Evolutionary conservation across 2,797 vertebrate genomes (phyloP), one percentile per base, ranked within the genome.

Genomic region (Sylvia borin): DNA sequence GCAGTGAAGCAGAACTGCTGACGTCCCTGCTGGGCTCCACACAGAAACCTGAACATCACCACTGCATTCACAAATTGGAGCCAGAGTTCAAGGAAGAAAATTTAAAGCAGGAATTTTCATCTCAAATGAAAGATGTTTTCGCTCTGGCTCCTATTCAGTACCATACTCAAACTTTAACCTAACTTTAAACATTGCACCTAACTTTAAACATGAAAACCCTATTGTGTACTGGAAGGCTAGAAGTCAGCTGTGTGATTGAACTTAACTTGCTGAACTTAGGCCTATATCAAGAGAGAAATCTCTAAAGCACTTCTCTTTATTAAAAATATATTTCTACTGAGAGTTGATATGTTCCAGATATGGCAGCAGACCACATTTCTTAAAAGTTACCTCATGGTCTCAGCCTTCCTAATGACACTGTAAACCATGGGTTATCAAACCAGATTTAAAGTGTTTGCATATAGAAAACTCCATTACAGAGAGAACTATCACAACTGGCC

Each of bases 1-100:
- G 82, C 95, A 94, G 79, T 50, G 95, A 88, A 97, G 96, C 90
- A 93, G 92, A 97, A 96, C 94, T 88, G 95, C 91, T 95, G 95
- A 96, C 66, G 29, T 67, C 78, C 85, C 85, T 4, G 29, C 89
- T 43, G 87, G 82, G 57, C 79, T 92, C 87, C 72, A 26, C 13
- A n/a, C 58, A 72, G 75, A 92, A 93, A 85, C 54, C 58, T 61
- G 73, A 94, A 92, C 85, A 90, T 88, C 73, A 25, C 53, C 76
- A 64, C 76, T 70, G 80, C 60, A 76, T 66, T 92, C 73, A 61
- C 79, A 91, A 84, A 86, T 81, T 70, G 62, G 45, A 94, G 87
- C 58, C 79, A 86, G 70, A 93, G 92, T 93, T 96, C 94, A 94
- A 93, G 88, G 93, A 84, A 93, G 80, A 81, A 94, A 94, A 81